These are phyloP conservation scores for Eublepharis macularius DNA, from an alignment of 2,113 vertebrate species.

Conservation along the genomic window DNA sequence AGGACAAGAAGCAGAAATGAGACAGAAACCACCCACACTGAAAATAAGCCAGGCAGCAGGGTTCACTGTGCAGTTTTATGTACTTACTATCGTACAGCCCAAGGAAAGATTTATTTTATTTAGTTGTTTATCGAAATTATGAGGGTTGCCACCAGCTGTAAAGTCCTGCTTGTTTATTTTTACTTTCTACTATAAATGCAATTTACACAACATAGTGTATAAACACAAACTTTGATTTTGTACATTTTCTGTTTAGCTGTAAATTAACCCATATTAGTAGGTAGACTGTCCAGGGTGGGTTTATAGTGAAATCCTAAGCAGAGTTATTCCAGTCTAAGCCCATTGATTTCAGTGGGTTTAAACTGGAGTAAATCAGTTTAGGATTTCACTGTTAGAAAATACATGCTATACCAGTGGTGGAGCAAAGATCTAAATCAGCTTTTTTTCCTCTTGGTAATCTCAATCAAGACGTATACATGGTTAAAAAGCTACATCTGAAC, in stretches of 20 bases:
- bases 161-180: too few relatives aligned
- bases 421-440: neutral
- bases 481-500: neutral
- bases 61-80: neutral
- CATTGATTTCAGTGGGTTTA: too few relatives aligned
- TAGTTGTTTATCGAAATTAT: neutral
- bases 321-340: too few relatives aligned
- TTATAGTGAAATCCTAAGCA: too few relatives aligned
- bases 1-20: neutral
- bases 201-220: too few relatives aligned
- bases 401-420: neutral
- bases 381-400: neutral
- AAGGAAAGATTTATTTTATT: too few relatives aligned
- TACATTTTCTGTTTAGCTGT: neutral
- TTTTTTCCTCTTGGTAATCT: neutral
- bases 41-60: neutral
- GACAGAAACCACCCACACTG: neutral
- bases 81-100: neutral
- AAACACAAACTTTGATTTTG: too few relatives aligned
- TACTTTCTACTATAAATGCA: too few relatives aligned
- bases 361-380: too few relatives aligned
- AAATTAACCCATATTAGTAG: neutral
- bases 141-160: neutral
- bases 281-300: neutral
- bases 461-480: neutral